Evolutionary conservation across 1,140 invertebrate species (phyloP), one percentile per base, ranked within the genome.

Genomic region (Pseudomyrmex flavicornis): DNA sequence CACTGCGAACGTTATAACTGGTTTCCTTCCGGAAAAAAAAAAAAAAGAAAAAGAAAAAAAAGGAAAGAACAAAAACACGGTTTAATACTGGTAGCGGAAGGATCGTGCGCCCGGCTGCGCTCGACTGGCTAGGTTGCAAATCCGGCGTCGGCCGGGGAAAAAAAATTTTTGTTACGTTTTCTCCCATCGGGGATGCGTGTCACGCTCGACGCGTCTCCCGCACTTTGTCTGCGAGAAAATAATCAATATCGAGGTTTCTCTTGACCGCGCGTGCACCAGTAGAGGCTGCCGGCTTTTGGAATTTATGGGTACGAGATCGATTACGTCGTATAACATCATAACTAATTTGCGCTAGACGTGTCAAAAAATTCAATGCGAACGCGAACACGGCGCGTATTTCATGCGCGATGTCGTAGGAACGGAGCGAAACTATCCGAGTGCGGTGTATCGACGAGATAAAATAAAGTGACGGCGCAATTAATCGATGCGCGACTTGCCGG

Each of bases 401-500:
- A 65, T 44, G 12, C 63, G 10, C 17, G 48, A 58, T 1, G 22
- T 50, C 46, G 7, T 35, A 35, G 35, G 35, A 35, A 35, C 35
- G 46, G 61, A 22, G 52, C 48, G 62, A 4, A 48, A 1, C 0
- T 70, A 63, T 59, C 22, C 12, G 52, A 68, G 44, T 54, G n/a
- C 73, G 66, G 10, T 63, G 68, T 35, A 35, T 70, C n/a, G 22
- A 20, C 5, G 50, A 61, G 82, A 86, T 86, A 84, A 74, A 84
- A 80, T 72, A 79, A 26, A 26, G 79, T 22, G 68, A 80, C 56
- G 52, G 61, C 13, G 62, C 83, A 79, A 86, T 84, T 84, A 86
- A 86, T 86, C 35, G 58, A 54, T n/a, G 22, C 65, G 35, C 26
- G 66, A 48, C 20, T 59, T 17, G 59, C 44, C 52, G 52, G 52